Percentiles rank a stretch among this genome's conserved stretches.
These are phyloP conservation scores for Diaphora mendica DNA, from an alignment of 2,888 invertebrate species.

Conservation along the genomic window DNA sequence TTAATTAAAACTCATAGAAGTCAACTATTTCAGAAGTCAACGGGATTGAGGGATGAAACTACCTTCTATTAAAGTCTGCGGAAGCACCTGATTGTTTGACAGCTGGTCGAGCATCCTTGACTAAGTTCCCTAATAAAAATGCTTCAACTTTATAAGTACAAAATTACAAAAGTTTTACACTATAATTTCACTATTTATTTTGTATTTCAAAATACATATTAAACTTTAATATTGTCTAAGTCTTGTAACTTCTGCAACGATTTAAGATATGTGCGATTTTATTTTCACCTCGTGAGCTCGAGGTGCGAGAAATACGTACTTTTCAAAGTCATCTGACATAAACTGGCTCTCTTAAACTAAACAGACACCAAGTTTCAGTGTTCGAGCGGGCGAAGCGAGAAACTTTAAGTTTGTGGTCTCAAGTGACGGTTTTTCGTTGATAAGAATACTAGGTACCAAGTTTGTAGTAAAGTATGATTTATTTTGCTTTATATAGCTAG, in stretches of 20 bases:
- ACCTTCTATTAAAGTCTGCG: too few relatives aligned
- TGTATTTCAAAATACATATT: neutral
- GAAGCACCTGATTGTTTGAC: too few relatives aligned
- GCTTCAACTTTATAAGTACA: neutral
- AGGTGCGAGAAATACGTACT: constrained; percentile 64
- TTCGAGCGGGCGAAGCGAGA: constrained; percentile 54
- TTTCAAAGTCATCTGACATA: constrained; percentile 73
- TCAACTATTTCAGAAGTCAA: too few relatives aligned
- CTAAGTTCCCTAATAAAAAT: too few relatives aligned
- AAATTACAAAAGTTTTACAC: neutral
- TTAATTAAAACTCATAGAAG: too few relatives aligned
- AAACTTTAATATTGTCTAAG: constrained; percentile 8
- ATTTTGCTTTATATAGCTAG: constrained; percentile 32
- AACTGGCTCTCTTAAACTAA: constrained; percentile 75
- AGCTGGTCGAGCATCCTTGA: neutral
- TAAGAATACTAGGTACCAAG: constrained; percentile 39
- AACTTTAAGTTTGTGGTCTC: constrained; percentile 59
- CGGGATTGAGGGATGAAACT: too few relatives aligned
- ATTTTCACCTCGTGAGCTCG: constrained; percentile 54
- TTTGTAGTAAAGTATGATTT: constrained; percentile 44
- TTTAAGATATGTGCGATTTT: constrained; percentile 47
- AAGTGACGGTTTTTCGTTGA: constrained; percentile 55
- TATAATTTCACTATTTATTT: neutral
- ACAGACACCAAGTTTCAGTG: constrained; percentile 72
- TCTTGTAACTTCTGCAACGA: constrained; percentile 25